phyloP scores from a whole-genome alignment of 2,797 vertebrate species.

The Acanthurus tractus region DNA sequence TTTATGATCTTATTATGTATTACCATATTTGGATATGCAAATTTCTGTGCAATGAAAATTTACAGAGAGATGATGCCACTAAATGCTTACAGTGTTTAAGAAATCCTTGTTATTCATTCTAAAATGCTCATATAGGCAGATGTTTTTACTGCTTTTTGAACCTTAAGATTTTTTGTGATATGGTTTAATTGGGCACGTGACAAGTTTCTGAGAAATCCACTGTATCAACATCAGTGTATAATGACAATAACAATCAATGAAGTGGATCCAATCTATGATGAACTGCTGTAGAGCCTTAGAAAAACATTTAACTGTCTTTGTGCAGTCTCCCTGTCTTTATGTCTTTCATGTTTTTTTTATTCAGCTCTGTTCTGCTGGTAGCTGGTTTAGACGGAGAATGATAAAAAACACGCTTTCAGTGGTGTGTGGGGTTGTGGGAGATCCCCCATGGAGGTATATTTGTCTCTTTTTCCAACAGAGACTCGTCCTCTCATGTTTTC shows the following conservation, averaged over 20 bases:
- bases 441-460: conserved; percentile 28
- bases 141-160: conserved; percentile 3
- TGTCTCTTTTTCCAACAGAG: conserved; percentile 32
- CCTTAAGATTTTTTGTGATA: not conserved
- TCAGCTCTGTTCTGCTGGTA: conserved; percentile 11
- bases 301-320: not conserved
- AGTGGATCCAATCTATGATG: not conserved
- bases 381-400: conserved; percentile 2
- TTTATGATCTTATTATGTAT: conserved; percentile 19
- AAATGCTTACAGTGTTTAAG: not conserved
- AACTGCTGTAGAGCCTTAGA: conserved; percentile 5
- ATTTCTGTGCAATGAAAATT: not conserved
- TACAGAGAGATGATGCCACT: not conserved
- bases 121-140: not conserved
- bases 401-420: conserved; percentile 35
- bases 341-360: conserved; percentile 33
- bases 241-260: not conserved
- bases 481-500: conserved; percentile 54
- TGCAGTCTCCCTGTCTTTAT: conserved; percentile 13
- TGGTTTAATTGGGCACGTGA: conserved; percentile 17
- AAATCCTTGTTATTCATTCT: not conserved
- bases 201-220: conserved; percentile 51
- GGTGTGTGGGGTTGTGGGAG: conserved; percentile 37
- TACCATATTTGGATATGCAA: not conserved
- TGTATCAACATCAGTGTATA: not conserved